A percentile compares a stretch with the other conserved stretches of the same genome.
Evolutionary conservation across 2,888 invertebrate species (phyloP).

Genomic region (Neelides folsomi): DNA sequence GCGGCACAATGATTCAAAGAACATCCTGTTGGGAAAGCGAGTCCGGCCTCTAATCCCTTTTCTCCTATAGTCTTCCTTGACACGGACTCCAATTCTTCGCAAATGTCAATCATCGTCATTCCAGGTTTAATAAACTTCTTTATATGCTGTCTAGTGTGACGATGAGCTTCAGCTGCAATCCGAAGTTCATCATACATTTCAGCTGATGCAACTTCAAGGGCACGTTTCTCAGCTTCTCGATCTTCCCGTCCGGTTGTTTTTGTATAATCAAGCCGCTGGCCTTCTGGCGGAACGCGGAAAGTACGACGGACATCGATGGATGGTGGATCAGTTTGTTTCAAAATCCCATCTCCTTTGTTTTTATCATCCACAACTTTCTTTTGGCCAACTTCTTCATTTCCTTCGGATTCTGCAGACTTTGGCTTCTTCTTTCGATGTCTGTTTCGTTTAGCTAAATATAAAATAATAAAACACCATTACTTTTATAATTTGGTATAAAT

Average conservation of each 20-base stretch:
- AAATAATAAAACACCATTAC: no score
- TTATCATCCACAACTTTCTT: constrained; percentile 19
- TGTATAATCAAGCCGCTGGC: constrained; percentile 6
- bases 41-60: constrained; percentile 82
- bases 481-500: no score
- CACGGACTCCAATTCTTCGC: constrained; percentile 86
- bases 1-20: constrained; percentile 94
- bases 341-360: constrained; percentile 30
- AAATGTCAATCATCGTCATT: constrained; percentile 98
- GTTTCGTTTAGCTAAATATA: background rate
- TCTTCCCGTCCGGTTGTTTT: constrained; percentile 61
- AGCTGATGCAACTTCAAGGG: constrained; percentile 75
- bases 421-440: background rate
- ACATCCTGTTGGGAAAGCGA: constrained; percentile 95
- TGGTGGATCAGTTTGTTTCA: constrained; percentile 67
- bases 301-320: constrained; percentile 67
- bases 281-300: constrained; percentile 43
- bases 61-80: constrained; percentile 85
- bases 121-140: constrained; percentile 91
- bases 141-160: constrained; percentile 86
- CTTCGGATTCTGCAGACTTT: constrained; percentile 36
- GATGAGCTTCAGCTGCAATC: constrained; percentile 92
- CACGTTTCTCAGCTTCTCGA: constrained; percentile 59
- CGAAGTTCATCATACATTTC: constrained; percentile 91
- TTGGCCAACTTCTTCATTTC: constrained; percentile 39